Base-by-base conservation (phyloP, 2,797 vertebrate species). In the Ammospiza maritima region DNA sequence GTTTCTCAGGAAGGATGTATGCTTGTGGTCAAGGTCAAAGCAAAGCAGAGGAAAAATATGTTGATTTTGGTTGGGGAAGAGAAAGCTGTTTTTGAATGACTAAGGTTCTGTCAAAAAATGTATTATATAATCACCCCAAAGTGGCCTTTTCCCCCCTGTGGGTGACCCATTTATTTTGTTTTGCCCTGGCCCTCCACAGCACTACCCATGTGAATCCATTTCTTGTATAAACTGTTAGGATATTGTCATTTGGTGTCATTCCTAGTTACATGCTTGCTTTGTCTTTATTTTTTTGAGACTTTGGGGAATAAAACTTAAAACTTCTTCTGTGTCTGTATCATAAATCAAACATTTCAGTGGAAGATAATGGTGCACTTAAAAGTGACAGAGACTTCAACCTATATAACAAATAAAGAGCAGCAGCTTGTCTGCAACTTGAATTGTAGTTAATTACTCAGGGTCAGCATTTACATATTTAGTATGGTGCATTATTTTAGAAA, bases 341-440 rank as follows among this genome's bases (percentile, higher is more conserved):
- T 96, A 96, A 96, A 95, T 96, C 91, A 94, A 94, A 90, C 12
- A 36, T 95, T 96, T 92, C 83, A 53, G 83, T 94, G 66, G 83
- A 92, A 73, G 89, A 93, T 89, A 94, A 85, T 45, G 18, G 48
- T 29, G 13, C 48, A 73, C 61, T 94, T 88, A 45, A 84, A 72
- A 47, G 34, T 8, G n/a, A 61, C 6, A 45, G 17, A 79, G 25
- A 62, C 79, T 85, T 82, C 75, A 88, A 53, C 79, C 75, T 77
- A 44, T 88, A 72, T 34, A 88, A 61, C 69, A 84, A 32, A 70
- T 90, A 73, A 93, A 84, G 80, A 90, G 40, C 44, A 95, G 54
- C 74, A 93, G 57, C 47, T 83, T 94, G 51, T 73, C 56, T 88
- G 58, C 40, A 88, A 27, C 38, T 85, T 92, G 50, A 92, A 76